phyloP scores from a whole-genome alignment of 2,113 vertebrate genomes.

The Microtus oregoni region DNA sequence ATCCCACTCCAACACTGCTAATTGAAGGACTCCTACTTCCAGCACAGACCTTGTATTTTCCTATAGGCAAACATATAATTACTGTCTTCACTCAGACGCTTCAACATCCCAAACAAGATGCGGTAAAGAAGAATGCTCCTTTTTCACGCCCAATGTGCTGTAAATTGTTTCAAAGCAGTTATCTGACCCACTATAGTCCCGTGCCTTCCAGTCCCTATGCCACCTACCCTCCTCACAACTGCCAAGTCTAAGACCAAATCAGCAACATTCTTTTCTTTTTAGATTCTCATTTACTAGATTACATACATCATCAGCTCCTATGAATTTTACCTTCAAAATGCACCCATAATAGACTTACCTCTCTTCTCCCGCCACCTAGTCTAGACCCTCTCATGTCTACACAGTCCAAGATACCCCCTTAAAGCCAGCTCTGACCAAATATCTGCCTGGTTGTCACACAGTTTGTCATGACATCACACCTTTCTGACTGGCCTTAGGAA shows the following conservation, averaged over 20 bases:
- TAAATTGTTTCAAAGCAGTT: not conserved
- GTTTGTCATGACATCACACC: fast-evolving
- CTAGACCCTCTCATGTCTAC: not conserved
- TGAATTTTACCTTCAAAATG: not conserved
- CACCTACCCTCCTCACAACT: not conserved
- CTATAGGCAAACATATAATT: not conserved
- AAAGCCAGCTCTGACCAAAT: not conserved
- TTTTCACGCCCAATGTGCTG: no score
- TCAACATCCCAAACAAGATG: not conserved
- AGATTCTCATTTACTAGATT: not conserved
- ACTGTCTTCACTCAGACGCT: not conserved
- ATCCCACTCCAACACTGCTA: no score
- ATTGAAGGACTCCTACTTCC: not conserved
- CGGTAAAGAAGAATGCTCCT: not conserved
- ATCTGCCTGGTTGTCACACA: not conserved
- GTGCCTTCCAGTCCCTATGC: not conserved
- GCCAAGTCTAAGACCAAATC: not conserved
- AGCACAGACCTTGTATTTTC: not conserved
- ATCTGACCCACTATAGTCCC: no score
- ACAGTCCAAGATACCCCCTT: not conserved
- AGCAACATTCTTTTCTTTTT: not conserved
- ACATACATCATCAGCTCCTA: not conserved
- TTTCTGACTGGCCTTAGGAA: slow-evolving; percentile 17
- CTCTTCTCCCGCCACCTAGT: not conserved
- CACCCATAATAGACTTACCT: not conserved